Base-by-base conservation (phyloP, 2,888 invertebrate genomes). In the Micoletzkya japonica region DNA sequence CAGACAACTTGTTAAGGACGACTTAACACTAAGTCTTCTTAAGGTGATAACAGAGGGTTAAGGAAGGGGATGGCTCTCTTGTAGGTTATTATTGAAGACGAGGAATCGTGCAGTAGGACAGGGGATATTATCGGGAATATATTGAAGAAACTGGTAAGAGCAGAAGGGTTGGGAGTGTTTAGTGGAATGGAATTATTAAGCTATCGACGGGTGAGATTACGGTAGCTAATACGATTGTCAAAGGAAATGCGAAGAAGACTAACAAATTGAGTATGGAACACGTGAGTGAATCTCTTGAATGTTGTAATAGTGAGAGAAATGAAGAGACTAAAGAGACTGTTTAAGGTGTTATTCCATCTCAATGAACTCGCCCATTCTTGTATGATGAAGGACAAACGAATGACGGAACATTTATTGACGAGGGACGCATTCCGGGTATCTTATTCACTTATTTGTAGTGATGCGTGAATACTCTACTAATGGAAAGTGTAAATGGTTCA, bases 211-310 rank as follows among this genome's bases (percentile, higher is more conserved):
- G 64, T 4, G 64, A 64, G n/a, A 64, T 64, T 36, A 50, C 52
- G 6, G 30, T 61, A 2, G 50, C 64, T 7, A 34, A 34, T 14
- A 6, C 36, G 4, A 52, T 52, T 52, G 34, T 52, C 4, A 64
- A 52, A 20, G 14, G 32, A 6, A 49, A 49, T 20, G 30, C 64
- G 36, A 64, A 64, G 52, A 64, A 50, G 30, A 49, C 50, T 1
- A 64, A 52, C 32, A 64, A 64, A 24, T 39, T 67, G 37, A 67
- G 67, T 57, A 67, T 67, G 67, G 67, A 67, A 67, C 67, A 67
- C 57, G 67, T 67, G 36, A 57, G 57, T 57, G 7, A 28, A 3
- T 28, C n/a, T 28, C 7, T 14, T 34, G 32, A 59, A 3, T 7
- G 26, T 10, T 10, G 54, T 14, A 26, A 54, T 10, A 26, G 17